Percentiles rank a stretch among this genome's conserved stretches.
These are phyloP conservation scores for Cariama cristata DNA, from an alignment of 2,113 vertebrate species.

Conservation along the genomic window DNA sequence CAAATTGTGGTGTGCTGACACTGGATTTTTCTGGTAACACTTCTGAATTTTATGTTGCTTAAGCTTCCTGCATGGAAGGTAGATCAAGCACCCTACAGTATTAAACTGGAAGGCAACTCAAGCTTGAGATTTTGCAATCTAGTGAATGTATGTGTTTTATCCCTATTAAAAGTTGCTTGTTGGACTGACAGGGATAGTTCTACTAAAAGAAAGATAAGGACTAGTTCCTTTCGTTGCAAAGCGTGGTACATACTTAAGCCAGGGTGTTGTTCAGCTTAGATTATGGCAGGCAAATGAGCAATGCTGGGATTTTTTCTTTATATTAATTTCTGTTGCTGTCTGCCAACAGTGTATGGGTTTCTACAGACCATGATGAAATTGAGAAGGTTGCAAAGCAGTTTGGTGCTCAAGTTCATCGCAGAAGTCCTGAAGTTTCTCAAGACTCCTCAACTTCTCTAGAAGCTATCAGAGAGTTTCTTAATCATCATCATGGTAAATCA, in stretches of 20 bases:
- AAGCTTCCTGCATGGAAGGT: neutral
- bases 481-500: slow-evolving; percentile 78
- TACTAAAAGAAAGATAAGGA: neutral
- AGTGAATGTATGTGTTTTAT: neutral
- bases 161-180: neutral
- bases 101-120: neutral
- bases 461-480: slow-evolving; percentile 88
- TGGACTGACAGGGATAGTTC: neutral
- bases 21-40: neutral
- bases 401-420: slow-evolving; percentile 87
- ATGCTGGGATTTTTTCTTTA: neutral
- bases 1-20: neutral
- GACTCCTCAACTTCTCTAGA: slow-evolving; percentile 90
- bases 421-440: slow-evolving; percentile 87
- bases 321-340: neutral
- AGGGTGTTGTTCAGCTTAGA: neutral
- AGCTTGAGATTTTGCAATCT: neutral
- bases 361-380: slow-evolving; percentile 93
- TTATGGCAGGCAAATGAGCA: neutral
- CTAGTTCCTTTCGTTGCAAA: neutral
- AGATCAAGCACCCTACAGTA: neutral
- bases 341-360: slow-evolving; percentile 90
- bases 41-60: neutral
- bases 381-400: slow-evolving; percentile 85
- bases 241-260: neutral